Conservation (phyloP, 1,140 invertebrate species). For the Leptopilina clavipes region DNA sequence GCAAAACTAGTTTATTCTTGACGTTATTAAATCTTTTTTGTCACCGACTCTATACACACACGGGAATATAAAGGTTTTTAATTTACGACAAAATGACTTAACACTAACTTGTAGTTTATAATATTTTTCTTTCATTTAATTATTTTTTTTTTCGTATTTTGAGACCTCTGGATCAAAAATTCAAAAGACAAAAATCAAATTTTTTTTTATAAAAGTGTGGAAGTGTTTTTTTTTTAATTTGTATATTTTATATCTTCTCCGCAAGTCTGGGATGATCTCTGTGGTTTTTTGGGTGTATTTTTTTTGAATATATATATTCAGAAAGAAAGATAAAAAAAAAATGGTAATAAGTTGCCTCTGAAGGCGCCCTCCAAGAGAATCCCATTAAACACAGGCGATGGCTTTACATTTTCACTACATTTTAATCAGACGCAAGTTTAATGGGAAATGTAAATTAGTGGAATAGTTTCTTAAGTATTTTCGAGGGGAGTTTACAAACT, state of each 20-base stretch:
- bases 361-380: neutral
- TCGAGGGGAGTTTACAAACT: conserved; percentile 31
- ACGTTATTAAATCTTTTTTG: conserved; percentile 41
- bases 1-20: conserved; percentile 39
- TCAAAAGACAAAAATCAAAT: too few relatives aligned
- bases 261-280: neutral
- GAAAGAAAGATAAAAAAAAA: conserved; percentile 6
- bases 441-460: conserved; percentile 33
- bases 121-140: neutral
- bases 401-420: conserved; percentile 31
- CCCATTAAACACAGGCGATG: conserved; percentile 20
- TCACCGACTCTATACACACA: neutral
- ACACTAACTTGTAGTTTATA: neutral
- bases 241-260: too few relatives aligned
- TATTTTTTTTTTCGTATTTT: conserved; percentile 1
- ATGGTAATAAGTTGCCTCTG: conserved; percentile 29
- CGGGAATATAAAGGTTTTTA: neutral
- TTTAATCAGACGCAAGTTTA: conserved; percentile 27
- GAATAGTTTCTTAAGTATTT: conserved; percentile 32
- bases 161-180: too few relatives aligned
- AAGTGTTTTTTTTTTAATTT: too few relatives aligned
- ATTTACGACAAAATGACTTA: conserved; percentile 13
- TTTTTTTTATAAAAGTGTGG: too few relatives aligned
- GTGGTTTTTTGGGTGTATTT: too few relatives aligned
- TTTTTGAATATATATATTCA: neutral